Conservation (phyloP, 1,140 invertebrate genomes). For the Panagrolaimus sp. region DNA sequence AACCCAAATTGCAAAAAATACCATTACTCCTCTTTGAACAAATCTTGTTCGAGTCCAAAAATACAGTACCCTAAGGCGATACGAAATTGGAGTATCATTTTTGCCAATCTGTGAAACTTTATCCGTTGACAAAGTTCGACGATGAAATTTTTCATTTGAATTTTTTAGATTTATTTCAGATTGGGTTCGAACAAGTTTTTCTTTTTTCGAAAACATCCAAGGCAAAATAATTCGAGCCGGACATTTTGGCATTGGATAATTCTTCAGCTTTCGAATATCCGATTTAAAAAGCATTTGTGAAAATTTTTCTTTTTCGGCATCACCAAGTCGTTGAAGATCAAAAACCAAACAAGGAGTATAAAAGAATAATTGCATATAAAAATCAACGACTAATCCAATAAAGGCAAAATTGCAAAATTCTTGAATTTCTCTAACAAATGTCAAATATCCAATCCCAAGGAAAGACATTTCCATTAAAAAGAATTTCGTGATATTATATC, state of each 20-base stretch:
- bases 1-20: slow-evolving; percentile 41
- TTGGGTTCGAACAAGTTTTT: slow-evolving; percentile 10
- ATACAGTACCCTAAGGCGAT: slow-evolving; percentile 36
- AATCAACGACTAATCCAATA: slow-evolving; percentile 50
- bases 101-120: neutral
- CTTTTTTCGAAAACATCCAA: slow-evolving; percentile 37
- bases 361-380: slow-evolving; percentile 56
- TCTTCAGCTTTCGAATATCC: slow-evolving; percentile 43
- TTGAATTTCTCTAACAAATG: slow-evolving; percentile 49
- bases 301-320: slow-evolving; percentile 44
- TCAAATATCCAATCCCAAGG: slow-evolving; percentile 41
- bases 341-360: slow-evolving; percentile 49
- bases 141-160: slow-evolving; percentile 8
- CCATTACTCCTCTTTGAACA: slow-evolving; percentile 42
- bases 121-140: slow-evolving; percentile 26
- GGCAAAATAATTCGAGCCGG: slow-evolving; percentile 41
- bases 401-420: slow-evolving; percentile 48
- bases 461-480: slow-evolving; percentile 48
- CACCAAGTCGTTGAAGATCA: slow-evolving; percentile 42
- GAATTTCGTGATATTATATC: slow-evolving; percentile 41
- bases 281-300: slow-evolving; percentile 45
- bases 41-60: slow-evolving; percentile 40
- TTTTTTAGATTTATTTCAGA: slow-evolving; percentile 15
- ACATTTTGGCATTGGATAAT: slow-evolving; percentile 48
- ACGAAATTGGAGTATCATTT: slow-evolving; percentile 29